These are phyloP conservation scores for Troides oblongomaculatus DNA, from an alignment of 2,888 invertebrate genomes.

Conservation along the genomic window DNA sequence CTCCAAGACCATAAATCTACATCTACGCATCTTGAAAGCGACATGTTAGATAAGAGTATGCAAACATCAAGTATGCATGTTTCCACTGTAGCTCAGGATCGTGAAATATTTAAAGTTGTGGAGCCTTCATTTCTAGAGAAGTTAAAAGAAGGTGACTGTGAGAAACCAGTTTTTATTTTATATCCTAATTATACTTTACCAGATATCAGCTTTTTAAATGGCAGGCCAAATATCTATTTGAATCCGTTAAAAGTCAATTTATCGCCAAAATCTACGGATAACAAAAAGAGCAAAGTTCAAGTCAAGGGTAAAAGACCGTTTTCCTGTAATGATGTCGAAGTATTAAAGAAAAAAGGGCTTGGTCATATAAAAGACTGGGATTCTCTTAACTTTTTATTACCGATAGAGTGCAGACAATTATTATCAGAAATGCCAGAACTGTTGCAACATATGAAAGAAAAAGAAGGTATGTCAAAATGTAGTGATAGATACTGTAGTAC, in stretches of 20 bases:
- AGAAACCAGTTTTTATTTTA: conserved; percentile 91
- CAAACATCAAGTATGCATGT: conserved; percentile 83
- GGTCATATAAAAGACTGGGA: conserved; percentile 96
- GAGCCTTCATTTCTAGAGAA: conserved; percentile 86
- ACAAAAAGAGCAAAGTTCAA: conserved; percentile 60
- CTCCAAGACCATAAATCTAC: conserved; percentile 69
- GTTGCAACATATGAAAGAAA: conserved; percentile 81
- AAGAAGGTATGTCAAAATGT: conserved; percentile 60
- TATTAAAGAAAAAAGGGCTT: conserved; percentile 88
- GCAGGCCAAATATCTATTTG: conserved; percentile 83
- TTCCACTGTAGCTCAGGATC: conserved; percentile 57
- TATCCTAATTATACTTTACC: conserved; percentile 95
- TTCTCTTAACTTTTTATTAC: conserved; percentile 92
- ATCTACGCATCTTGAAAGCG: conserved; percentile 75
- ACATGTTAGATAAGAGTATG: conserved; percentile 86
- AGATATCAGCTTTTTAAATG: conserved; percentile 89
- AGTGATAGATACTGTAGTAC: conserved; percentile 69
- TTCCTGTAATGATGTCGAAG: conserved; percentile 90
- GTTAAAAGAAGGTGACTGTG: conserved; percentile 82
- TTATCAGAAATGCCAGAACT: conserved; percentile 90
- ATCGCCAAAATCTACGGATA: conserved; percentile 63
- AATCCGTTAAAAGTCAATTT: conserved; percentile 83
- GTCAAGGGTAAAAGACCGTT: conserved; percentile 83
- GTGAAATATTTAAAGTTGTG: conserved; percentile 81
- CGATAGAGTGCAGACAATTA: conserved; percentile 89